These are phyloP conservation scores for Chrysotoxum bicinctum DNA, from an alignment of 2,888 invertebrate genomes.

Conservation along the genomic window DNA sequence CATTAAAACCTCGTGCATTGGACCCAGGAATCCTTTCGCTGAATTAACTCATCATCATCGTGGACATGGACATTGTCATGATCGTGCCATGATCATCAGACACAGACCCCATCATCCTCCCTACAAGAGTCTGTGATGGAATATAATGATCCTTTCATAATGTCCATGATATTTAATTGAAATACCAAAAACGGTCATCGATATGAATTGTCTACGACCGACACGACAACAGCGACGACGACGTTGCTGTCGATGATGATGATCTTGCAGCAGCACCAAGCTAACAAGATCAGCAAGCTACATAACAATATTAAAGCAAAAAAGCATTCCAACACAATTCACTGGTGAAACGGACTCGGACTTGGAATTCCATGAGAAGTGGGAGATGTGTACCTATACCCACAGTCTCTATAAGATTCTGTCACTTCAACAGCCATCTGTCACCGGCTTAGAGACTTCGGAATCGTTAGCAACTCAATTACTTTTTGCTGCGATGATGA, in stretches of 20 bases:
- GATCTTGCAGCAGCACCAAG: conserved; percentile 10
- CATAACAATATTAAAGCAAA: conserved; percentile 23
- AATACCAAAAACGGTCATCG: conserved; percentile 73
- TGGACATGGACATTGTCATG: conserved; percentile 28
- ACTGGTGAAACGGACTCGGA: conserved; percentile 51
- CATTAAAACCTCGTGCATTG: conserved; percentile 52
- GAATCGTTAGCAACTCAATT: conserved; percentile 71
- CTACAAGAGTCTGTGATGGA: conserved; percentile 52
- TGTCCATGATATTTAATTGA: conserved; percentile 73
- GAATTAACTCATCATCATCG: conserved; percentile 64
- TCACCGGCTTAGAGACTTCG: conserved; percentile 58
- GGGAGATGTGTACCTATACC: conserved; percentile 16
- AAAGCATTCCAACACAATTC: conserved; percentile 55
- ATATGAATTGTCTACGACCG: conserved; percentile 70
- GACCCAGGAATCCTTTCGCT: conserved; percentile 53
- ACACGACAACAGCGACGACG: neutral
- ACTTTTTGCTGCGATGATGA: conserved; percentile 63
- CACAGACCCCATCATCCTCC: conserved; percentile 5
- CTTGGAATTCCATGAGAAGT: conserved; percentile 38
- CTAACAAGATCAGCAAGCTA: conserved; percentile 3
- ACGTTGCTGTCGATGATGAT: conserved; percentile 14
- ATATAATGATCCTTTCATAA: conserved; percentile 73
- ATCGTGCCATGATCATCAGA: conserved; percentile 58
- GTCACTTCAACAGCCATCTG: conserved; percentile 61
- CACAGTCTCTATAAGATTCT: conserved; percentile 17